Percentiles rank a stretch among this genome's conserved stretches.
phyloP scores from a whole-genome alignment of 2,797 vertebrate species.

The Pangasius mekongensis region DNA sequence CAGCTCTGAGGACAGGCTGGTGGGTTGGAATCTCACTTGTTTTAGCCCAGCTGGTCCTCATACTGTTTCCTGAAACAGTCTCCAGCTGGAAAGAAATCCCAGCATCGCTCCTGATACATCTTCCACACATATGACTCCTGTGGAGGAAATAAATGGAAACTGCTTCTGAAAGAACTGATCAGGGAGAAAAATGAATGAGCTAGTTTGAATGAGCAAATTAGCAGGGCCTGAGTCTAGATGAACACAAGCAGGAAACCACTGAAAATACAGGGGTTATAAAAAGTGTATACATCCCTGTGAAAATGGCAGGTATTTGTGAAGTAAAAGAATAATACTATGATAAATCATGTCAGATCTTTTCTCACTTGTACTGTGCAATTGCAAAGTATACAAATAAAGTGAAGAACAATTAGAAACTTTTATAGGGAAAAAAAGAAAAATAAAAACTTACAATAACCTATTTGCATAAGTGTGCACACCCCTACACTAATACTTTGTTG shows the following conservation, averaged over 20 bases:
- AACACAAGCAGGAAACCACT: not conserved
- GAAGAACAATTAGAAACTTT: no score
- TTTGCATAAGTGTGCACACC: no score
- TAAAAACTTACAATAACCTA: no score
- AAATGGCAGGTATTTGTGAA: no score
- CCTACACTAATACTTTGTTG: no score
- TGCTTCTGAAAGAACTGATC: not conserved
- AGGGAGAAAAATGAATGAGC: not conserved
- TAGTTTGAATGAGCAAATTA: not conserved
- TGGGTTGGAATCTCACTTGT: constrained; percentile 31
- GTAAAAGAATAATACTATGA: no score
- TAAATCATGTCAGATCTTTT: no score
- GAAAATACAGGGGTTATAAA: not conserved
- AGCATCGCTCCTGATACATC: constrained; percentile 98
- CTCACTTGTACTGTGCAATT: no score
- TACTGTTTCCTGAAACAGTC: constrained; percentile 99
- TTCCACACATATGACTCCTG: constrained; percentile 99
- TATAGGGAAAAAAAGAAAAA: no score
- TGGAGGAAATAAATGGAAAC: constrained; percentile 54
- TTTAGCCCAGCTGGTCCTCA: constrained; percentile 92
- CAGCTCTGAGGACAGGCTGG: constrained; percentile 31
- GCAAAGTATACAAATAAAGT: no score
- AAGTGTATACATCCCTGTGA: no score
- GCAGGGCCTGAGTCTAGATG: not conserved
- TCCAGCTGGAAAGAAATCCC: constrained; percentile 98